Evolutionary conservation across 1,140 invertebrate genomes (phyloP).

Genomic region (Asbolus verrucosus): DNA sequence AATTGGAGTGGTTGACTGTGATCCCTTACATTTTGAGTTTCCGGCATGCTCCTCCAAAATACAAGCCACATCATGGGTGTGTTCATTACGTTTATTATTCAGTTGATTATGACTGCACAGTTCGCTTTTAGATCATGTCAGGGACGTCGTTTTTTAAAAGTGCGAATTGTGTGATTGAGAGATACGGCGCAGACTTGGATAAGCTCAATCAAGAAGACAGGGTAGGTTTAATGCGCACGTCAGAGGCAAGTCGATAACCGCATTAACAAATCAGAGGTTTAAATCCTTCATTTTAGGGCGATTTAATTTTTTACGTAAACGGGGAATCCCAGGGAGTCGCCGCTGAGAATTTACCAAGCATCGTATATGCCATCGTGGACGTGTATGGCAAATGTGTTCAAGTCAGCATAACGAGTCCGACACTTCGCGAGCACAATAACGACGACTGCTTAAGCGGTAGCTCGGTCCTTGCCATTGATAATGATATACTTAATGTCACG

Average conservation of each 20-base stretch:
- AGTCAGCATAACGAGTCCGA: constrained; percentile 74
- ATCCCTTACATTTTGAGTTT: constrained; percentile 84
- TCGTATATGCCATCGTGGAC: constrained; percentile 89
- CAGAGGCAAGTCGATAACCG: constrained; percentile 70
- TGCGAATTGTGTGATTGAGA: constrained; percentile 81
- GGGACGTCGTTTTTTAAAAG: constrained; percentile 87
- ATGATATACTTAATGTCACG: constrained; percentile 64
- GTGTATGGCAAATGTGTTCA: constrained; percentile 94
- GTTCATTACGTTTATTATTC: constrained; percentile 48
- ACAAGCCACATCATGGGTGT: constrained; percentile 88
- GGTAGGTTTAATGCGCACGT: constrained; percentile 85
- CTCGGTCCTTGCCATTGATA: constrained; percentile 64
- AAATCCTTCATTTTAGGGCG: constrained; percentile 71
- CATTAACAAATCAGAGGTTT: no score
- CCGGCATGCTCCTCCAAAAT: constrained; percentile 88
- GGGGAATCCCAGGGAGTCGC: constrained; percentile 89
- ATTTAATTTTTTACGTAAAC: constrained; percentile 91
- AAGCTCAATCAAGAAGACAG: constrained; percentile 86
- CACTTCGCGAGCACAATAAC: constrained; percentile 63
- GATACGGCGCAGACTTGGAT: constrained; percentile 88
- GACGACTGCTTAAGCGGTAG: constrained; percentile 64
- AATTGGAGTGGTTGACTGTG: constrained; percentile 88
- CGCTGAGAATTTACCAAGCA: constrained; percentile 78
- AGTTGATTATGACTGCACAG: constrained; percentile 23
- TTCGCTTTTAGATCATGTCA: constrained; percentile 78